These are phyloP conservation scores for Macquaria ambigua DNA, from an alignment of 2,113 vertebrate genomes.

Conservation along the genomic window DNA sequence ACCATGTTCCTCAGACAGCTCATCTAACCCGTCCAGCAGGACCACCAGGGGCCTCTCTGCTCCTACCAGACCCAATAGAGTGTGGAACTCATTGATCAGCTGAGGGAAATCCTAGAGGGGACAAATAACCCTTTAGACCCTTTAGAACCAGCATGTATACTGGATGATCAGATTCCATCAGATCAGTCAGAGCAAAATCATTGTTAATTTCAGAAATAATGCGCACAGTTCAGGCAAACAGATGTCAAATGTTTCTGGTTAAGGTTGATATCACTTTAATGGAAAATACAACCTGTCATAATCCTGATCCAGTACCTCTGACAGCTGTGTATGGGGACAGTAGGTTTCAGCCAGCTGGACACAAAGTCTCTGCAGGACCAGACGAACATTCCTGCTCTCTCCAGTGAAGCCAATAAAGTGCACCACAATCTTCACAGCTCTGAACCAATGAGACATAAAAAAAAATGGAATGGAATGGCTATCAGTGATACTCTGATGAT, in stretches of 20 bases:
- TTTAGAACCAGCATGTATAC: neutral
- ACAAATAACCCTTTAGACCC: neutral
- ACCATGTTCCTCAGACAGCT: slow-evolving; percentile 78
- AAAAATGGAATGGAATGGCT: neutral
- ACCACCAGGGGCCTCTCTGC: slow-evolving; percentile 70
- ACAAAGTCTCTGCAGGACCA: slow-evolving; percentile 77
- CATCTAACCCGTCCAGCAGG: slow-evolving; percentile 80
- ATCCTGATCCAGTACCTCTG: slow-evolving; percentile 60
- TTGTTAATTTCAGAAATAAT: neutral
- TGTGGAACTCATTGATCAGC: slow-evolving; percentile 76
- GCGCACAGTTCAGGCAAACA: neutral
- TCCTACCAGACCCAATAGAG: slow-evolving; percentile 72
- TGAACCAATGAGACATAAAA: slow-evolving; percentile 31
- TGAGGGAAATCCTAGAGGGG: slow-evolving; percentile 70
- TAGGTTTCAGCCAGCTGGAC: slow-evolving; percentile 74
- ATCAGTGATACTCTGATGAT: neutral
- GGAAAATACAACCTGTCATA: neutral
- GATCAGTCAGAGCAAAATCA: neutral
- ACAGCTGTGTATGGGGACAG: slow-evolving; percentile 68
- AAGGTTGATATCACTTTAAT: neutral
- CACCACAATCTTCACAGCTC: slow-evolving; percentile 60
- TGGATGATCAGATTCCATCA: neutral
- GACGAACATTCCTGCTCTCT: slow-evolving; percentile 69
- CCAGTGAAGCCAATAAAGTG: slow-evolving; percentile 75
- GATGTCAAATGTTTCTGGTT: neutral